Evolutionary conservation across 2,113 vertebrate species (phyloP), one percentile per base, ranked within the genome.

Genomic region (Notechis scutatus): DNA sequence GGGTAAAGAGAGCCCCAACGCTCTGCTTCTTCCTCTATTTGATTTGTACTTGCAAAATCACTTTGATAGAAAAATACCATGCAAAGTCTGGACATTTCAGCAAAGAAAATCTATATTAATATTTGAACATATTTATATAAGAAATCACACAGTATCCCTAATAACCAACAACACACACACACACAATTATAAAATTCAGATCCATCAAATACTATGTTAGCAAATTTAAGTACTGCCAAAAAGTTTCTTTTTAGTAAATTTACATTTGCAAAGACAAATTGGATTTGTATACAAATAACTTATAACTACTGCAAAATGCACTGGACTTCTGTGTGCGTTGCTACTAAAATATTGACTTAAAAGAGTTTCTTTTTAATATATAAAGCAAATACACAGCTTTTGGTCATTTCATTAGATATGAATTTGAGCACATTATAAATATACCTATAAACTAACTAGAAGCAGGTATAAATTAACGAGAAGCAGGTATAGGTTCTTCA

Each of bases 101-200:
- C 96, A 96, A 97, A 96, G 96, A 97, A 97, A 97, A 96, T 61
- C 96, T 98, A 96, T 98, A 98, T 98, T 98, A 97, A 97, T 97
- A 97, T 97, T 96, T 96, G 96, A 96, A 91, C 87, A 0, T 92
- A 96, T 94, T 92, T 97, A 97, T 97, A 97, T 92, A 96, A 97
- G 95, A 95, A 97, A 97, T 95, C 87, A 94, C 96, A 97, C 92
- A 93, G 93, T 91, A 96, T 95, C 92, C 96, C 96, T 96, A 96
- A 95, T 61, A 92, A 96, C 14, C 64, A 81, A 20, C 2, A 18
- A 39, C 1, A 24, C 34, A 56, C 18, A 23, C 85, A 50, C 45
- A 97, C 95, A 94, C 69, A 96, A 96, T 93, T 96, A 95, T 96
- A 94, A 97, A 97, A 96, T 97, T 96, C 95, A 94, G 91, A 94